Base-by-base conservation (phyloP, 2,797 vertebrate genomes). In the Diglossa cyanea region DNA sequence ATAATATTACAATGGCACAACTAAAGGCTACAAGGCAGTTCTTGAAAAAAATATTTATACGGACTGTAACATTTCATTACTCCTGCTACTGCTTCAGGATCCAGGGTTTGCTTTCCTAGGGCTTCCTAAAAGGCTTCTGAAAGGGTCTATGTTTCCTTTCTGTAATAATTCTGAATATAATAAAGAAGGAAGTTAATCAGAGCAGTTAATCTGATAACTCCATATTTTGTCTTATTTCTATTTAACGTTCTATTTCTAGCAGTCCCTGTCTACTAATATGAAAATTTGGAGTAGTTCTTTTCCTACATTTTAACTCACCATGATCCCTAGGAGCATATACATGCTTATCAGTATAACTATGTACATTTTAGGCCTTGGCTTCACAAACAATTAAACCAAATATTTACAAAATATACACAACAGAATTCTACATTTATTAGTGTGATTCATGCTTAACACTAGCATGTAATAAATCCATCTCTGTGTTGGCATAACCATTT, bases 341-440 rank as follows among this genome's bases (percentile, higher is more conserved):
- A 73, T 42, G 25, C 60, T 95, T 94, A 93, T 87, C 84, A 89
- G 57, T 61, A 72, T 74, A 95, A 94, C 89, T 95, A 82, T 90
- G 86, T 85, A 94, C 75, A 63, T 80, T 96, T 87, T 87, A 91
- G 93, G 94, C 53, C 33, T 89, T 91, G 81, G 74, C 31, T 95
- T 92, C 77, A 81, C 70, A 91, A 91, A 75, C 31, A 80, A 71
- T 39, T 31, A 93, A 80, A 58, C 7, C 53, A 92, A 95, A 95
- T 76, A 95, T 78, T 94, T 95, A 86, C 31, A 47, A 92, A 94
- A 87, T 31, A 71, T n/a, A 60, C 13, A 76, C 33, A 82, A 85
- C 54, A 87, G 50, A 89, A 67, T 82, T 30, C n/a, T 73, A 39
- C 28, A 63, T 90, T 90, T 86, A 8, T 89, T 83, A 68, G 25